phyloP scores from a whole-genome alignment of 2,888 invertebrate species.

The Netelia melanura region DNA sequence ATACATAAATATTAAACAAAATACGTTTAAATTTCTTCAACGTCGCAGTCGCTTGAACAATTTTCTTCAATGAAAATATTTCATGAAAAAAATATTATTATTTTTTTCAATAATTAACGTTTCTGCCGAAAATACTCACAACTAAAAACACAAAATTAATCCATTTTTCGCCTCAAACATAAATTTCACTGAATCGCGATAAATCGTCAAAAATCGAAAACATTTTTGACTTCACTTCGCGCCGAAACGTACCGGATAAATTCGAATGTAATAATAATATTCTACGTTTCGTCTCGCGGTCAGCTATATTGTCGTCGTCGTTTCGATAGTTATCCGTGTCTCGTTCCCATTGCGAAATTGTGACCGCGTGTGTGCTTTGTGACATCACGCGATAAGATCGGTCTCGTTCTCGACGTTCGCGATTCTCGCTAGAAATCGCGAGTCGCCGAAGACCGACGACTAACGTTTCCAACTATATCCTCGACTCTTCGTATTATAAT shows the following conservation, averaged over 20 bases:
- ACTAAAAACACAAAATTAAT: background rate
- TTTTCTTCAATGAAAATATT: too few relatives aligned
- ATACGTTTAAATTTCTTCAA: too few relatives aligned
- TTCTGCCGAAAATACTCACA: background rate
- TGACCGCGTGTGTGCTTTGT: conserved; percentile 40
- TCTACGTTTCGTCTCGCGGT: conserved; percentile 37
- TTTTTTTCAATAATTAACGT: background rate
- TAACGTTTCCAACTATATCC: conserved; percentile 16
- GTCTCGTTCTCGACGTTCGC: conserved; percentile 23
- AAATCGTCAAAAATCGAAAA: background rate
- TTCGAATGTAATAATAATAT: background rate
- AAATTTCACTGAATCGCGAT: too few relatives aligned
- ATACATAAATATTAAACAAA: too few relatives aligned
- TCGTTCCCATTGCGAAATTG: conserved; percentile 61
- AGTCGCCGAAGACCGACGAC: background rate
- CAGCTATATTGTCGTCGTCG: conserved; percentile 49
- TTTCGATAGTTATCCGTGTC: conserved; percentile 46
- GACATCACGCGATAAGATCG: conserved; percentile 63
- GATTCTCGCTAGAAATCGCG: conserved; percentile 19
- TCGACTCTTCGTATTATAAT: conserved; percentile 4
- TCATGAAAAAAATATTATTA: too few relatives aligned
- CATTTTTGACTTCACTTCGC: background rate
- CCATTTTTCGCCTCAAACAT: too few relatives aligned
- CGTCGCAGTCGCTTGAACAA: too few relatives aligned
- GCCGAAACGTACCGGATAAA: background rate